A percentile compares a stretch with the other conserved stretches of the same genome.
Evolutionary conservation across 1,140 invertebrate species (phyloP).

Genomic region (Dufourea novaeangliae): DNA sequence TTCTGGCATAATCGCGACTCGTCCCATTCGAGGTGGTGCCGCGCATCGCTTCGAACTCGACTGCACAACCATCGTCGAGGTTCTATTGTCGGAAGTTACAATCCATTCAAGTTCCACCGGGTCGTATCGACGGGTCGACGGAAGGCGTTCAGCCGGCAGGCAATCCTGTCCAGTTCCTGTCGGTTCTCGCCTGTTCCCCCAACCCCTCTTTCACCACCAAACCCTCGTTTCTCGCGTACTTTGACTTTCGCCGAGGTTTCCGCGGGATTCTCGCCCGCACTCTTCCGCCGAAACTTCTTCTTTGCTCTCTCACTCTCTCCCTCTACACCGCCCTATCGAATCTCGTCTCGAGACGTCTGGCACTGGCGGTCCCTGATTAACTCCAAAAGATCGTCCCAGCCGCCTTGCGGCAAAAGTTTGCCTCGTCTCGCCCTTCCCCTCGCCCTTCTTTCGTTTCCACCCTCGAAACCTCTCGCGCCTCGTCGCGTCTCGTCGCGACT

Average conservation of each 20-base stretch:
- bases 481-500: constrained; percentile 6
- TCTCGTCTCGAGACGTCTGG: constrained; percentile 72
- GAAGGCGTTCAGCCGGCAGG: constrained; percentile 1
- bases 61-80: background rate
- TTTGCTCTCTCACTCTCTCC: too few relatives aligned
- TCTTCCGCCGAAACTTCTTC: constrained; percentile 46
- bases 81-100: constrained; percentile 8
- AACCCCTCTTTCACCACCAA: background rate
- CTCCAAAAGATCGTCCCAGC: constrained; percentile 66
- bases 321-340: too few relatives aligned
- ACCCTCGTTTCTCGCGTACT: constrained; percentile 28
- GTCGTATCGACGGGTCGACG: constrained; percentile 13
- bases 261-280: constrained; percentile 33
- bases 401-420: constrained; percentile 29
- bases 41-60: too few relatives aligned
- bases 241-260: constrained; percentile 24
- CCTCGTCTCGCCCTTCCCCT: constrained; percentile 1
- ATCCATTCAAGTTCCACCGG: background rate
- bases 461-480: background rate
- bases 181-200: constrained; percentile 20
- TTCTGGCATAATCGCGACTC: background rate
- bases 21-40: background rate
- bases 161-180: constrained; percentile 16
- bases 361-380: constrained; percentile 73
- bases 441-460: constrained; percentile 23